phyloP scores from a whole-genome alignment of 1,140 invertebrate genomes.

The Coelopa frigida region DNA sequence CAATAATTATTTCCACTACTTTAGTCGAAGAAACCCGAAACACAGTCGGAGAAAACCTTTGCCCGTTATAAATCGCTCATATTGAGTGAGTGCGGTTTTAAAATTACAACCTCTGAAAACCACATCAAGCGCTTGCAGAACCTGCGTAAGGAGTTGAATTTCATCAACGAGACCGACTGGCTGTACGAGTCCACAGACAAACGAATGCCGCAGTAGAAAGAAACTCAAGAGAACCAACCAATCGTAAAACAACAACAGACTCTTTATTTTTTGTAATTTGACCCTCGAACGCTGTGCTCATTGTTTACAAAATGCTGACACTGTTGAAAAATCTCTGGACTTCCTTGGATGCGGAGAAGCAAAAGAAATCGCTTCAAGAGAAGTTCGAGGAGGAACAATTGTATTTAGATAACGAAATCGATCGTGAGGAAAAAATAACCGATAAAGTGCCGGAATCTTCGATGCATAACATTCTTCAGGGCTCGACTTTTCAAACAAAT shows the following conservation, averaged over 20 bases:
- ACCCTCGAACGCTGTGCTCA: too few species aligned
- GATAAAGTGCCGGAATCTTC: slow-evolving; percentile 5
- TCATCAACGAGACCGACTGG: slow-evolving; percentile 61
- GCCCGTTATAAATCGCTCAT: slow-evolving; percentile 17
- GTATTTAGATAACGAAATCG: slow-evolving; percentile 32
- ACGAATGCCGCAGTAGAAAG: slow-evolving; percentile 19
- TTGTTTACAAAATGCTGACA: slow-evolving; percentile 10
- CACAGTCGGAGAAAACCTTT: slow-evolving; percentile 20
- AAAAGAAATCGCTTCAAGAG: slow-evolving; percentile 23
- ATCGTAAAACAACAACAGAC: too few species aligned
- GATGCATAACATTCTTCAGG: slow-evolving; percentile 10
- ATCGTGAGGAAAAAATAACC: slow-evolving; percentile 25
- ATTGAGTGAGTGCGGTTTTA: slow-evolving; percentile 17
- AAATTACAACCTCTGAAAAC: slow-evolving; percentile 39
- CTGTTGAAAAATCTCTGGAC: slow-evolving; percentile 14
- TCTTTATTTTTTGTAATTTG: too few species aligned
- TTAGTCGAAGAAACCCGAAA: slow-evolving; percentile 34
- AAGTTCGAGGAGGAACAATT: slow-evolving; percentile 42
- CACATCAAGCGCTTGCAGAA: slow-evolving; percentile 58
- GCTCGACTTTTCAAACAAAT: too few species aligned
- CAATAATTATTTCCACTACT: neutral
- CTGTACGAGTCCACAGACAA: slow-evolving; percentile 52
- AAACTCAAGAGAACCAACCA: too few species aligned
- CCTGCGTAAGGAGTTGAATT: slow-evolving; percentile 58
- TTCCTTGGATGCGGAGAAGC: slow-evolving; percentile 14